phyloP scores from a whole-genome alignment of 2,797 vertebrate genomes.

The Pangasius macronema region DNA sequence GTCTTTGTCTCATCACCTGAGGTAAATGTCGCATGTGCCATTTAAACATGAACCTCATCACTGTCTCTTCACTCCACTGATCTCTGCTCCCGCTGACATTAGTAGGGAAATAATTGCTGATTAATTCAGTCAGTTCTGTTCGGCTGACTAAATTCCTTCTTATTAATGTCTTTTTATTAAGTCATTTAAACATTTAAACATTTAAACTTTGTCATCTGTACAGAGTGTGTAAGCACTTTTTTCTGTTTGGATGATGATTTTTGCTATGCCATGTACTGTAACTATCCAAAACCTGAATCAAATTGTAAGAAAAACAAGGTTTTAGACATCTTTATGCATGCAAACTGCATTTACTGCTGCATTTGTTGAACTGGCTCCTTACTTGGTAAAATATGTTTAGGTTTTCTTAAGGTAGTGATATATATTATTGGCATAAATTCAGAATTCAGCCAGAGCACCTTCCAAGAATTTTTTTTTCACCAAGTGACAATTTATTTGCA shows the following conservation, averaged over 20 bases:
- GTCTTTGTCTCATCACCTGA: conserved; percentile 12
- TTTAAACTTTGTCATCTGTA: not conserved
- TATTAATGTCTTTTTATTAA: not conserved
- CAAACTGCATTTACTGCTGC: not conserved
- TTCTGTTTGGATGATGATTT: not conserved
- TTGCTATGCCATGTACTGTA: not conserved
- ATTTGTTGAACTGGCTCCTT: not conserved
- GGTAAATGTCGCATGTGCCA: not conserved
- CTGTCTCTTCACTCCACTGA: not conserved
- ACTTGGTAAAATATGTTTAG: not conserved
- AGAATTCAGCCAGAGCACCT: not conserved
- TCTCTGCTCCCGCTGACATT: not conserved
- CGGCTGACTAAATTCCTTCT: not conserved
- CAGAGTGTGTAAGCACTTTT: not conserved
- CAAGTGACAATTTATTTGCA: not conserved
- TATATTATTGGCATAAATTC: not conserved
- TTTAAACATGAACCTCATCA: not conserved
- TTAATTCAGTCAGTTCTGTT: not conserved
- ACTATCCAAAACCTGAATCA: not conserved
- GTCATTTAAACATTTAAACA: not conserved
- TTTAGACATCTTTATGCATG: not conserved
- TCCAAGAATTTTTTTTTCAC: not conserved
- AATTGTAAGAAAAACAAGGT: not conserved
- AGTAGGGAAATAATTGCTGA: conserved; percentile 1
- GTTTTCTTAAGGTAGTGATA: not conserved